Base-by-base conservation (phyloP, 1,140 invertebrate genomes). In the Lepidurus arcticus region DNA sequence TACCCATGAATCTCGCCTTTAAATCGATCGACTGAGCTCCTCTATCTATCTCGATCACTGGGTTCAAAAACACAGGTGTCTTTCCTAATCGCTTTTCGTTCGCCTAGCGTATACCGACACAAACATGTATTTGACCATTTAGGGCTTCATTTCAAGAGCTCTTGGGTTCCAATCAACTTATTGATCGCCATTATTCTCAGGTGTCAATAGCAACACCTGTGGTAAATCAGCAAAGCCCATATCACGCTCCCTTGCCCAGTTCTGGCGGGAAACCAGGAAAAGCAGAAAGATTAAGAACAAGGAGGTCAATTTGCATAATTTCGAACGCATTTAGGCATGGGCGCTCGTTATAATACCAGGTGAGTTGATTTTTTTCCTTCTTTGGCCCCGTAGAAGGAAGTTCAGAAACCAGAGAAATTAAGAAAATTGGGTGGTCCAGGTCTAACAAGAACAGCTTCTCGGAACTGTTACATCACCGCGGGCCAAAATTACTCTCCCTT, bases 11-110 rank as follows among this genome's bases (percentile, higher is more conserved):
- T 65, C 53, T 65, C 53, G 16, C 16, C 21, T 65, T 65, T 7
- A 21, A 65, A 65, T 65, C 53, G 53, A 65, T 65, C 16, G 8
- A 65, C 53, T 65, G 34, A 65, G 53, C 53, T 21, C 6, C 53
- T 13, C 53, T 65, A 65, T 65, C 53, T 21, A 65, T 65, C 53
- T 65, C 53, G n/a, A 65, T 65, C 53, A n/a, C 8, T 65, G 53
- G 16, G 3, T 3, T 3, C 3, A 3, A 34, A 65, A 65, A 65
- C 53, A 21, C 53, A 65, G 53, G 53, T 65, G 53, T 65, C 53
- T 65, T 21, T 65, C 5, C 53, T 65, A 0, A 1, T 65, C 16
- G 16, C n/a, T 65, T 65, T 21, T 65, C 21, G 10, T 5, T 65
- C 16, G 13, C 47, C 21, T 65, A 1, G 13, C 10, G 1, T 16